Base-by-base conservation (phyloP, 2,797 vertebrate genomes). In the Eutrigla gurnardus region DNA sequence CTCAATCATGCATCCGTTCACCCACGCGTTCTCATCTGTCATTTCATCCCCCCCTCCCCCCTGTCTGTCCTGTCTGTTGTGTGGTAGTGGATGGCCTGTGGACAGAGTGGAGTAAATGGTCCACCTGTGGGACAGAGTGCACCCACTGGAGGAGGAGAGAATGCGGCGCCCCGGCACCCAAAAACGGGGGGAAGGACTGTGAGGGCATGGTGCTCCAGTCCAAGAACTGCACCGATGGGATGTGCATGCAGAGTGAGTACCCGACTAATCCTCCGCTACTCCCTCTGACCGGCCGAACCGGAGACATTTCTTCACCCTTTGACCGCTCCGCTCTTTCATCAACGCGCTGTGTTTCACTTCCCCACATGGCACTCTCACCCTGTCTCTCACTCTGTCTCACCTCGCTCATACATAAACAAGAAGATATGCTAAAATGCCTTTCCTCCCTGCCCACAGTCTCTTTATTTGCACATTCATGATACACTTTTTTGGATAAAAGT, bases 71-170 rank as follows among this genome's bases (percentile, higher is more conserved):
- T 87, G 80, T 89, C 62, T 91, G 87, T 88, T 89, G 89, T 91
- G 85, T 93, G 92, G 86, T 93, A 99, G 98, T 99, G 95, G 97
- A 99, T 61, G 98, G 98, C 78, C 94, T 96, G 89, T 99, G 98
- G 98, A 98, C 97, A 0, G 94, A 97, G 42, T 99, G 98, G 98
- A 99, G 96, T 94, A 99, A 98, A 89, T 99, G 98, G 98, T 99
- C 98, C 65, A 96, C 98, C 7, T 99, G 98, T 75, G 98, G 98
- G 86, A 99, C 97, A 0, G 98, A 99, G 91, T 99, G 98, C 83
- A 98, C 97, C 65, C 98, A 99, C 91, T 99, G 98, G 98, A 96
- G 98, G 76, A 95, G 97, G 85, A 94, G 98, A 68, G 98, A 98
- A 81, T 99, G 98, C 92, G 91, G 78, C 0, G 96, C 96, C 1